Percentiles rank a stretch among this genome's conserved stretches.
These are phyloP conservation scores for Himalopsyche kuldschensis DNA, from an alignment of 2,888 invertebrate species.

Conservation along the genomic window DNA sequence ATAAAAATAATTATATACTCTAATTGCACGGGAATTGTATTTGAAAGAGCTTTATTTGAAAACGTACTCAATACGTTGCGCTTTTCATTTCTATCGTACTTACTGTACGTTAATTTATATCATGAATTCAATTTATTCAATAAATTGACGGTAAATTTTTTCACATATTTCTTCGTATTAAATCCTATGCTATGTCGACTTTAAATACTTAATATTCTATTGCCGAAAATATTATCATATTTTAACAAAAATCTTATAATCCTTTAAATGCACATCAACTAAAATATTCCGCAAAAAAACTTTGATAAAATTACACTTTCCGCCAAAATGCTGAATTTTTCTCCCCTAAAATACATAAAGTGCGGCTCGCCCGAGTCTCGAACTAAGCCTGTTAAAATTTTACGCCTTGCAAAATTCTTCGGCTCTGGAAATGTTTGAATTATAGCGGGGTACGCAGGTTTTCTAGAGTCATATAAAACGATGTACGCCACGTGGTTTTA, in stretches of 20 bases:
- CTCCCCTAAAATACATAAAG: constrained; percentile 2
- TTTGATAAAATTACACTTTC: background rate
- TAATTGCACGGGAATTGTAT: constrained; percentile 22
- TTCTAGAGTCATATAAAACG: background rate
- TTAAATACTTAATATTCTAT: too few species aligned
- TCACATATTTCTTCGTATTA: too few species aligned
- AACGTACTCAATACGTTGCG: background rate
- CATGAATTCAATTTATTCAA: too few species aligned
- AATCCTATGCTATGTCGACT: too few species aligned
- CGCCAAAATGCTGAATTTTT: background rate
- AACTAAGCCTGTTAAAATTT: constrained; percentile 21
- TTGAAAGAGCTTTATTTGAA: background rate
- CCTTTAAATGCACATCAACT: background rate
- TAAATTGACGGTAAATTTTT: too few species aligned
- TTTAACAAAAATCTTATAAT: background rate
- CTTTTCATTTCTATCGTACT: background rate
- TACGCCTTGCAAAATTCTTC: constrained; percentile 19
- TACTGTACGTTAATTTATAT: too few species aligned
- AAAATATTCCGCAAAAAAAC: background rate
- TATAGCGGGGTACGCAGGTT: constrained; percentile 7
- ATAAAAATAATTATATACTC: constrained; percentile 23
- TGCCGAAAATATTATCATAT: background rate
- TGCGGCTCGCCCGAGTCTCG: background rate
- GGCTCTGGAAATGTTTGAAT: constrained; percentile 15
- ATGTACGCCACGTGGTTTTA: background rate